Base-by-base conservation (phyloP, 1,140 invertebrate genomes). In the Octopus sinensis region DNA sequence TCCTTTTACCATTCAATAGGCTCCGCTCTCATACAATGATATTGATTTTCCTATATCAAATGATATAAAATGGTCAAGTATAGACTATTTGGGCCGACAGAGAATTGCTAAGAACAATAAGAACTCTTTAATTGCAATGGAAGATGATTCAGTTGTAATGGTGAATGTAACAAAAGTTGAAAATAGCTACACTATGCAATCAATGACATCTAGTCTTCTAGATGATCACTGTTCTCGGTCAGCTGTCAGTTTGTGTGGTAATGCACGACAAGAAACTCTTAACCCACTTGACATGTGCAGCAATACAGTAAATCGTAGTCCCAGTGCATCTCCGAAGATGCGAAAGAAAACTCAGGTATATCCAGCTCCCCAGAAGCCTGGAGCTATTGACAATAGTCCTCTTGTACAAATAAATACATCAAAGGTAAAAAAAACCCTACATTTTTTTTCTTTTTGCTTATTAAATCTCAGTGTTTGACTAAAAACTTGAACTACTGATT, bases 321-420 rank as follows among this genome's bases (percentile, higher is more conserved):
- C 87, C 9, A 87, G 86, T 81, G 85, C 83, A 17, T 89, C 88
- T 13, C 89, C 88, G 12, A 87, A 87, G 43, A 62, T 88, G 56
- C 79, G 82, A 52, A 85, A 87, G 56, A 86, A 84, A 82, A 77
- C 83, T 0, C 78, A 78, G 53, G 5, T 73, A 13, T 43, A 43
- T 43, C 82, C 85, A 77, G 79, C 85, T 4, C 87, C 89, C n/a
- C 87, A 88, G 80, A 88, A 90, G 80, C 95, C 95, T 6, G 94
- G 95, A 23, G 94, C 94, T 17, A 95, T 96, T 79, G 95, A 96
- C 88, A 96, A 96, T 89, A 92, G 92, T 83, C 92, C 91, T 75
- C 90, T 96, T 54, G 92, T 95, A 5, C 92, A 92, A 4, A 90
- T 92, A 73, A 92, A 93, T 86, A 87, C 91, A 5, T 92, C 92